A percentile compares a stretch with the other conserved stretches of the same genome.
phyloP scores from a whole-genome alignment of 1,140 invertebrate species.

The Aphelinus certus region DNA sequence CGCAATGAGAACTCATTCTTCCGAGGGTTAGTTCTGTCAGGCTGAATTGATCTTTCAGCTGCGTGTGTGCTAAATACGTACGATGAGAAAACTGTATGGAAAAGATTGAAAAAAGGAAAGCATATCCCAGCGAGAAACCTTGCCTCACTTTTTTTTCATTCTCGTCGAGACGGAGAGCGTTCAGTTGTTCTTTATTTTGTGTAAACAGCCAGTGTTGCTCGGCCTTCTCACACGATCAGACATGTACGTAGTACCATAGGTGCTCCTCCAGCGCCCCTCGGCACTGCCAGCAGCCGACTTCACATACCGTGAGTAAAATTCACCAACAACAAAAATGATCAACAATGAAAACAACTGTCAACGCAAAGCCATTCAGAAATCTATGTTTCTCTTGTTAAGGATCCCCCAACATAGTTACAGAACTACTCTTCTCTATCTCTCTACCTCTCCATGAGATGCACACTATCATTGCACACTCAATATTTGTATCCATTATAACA shows the following conservation, averaged over 20 bases:
- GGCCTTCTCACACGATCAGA: constrained; percentile 62
- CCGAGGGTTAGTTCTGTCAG: constrained; percentile 31
- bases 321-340: constrained; percentile 46
- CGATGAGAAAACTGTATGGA: constrained; percentile 20
- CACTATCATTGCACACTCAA: constrained; percentile 35
- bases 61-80: constrained; percentile 32
- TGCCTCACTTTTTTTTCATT: constrained; percentile 26
- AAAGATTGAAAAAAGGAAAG: constrained; percentile 30
- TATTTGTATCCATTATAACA: constrained; percentile 10
- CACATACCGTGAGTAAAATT: constrained; percentile 62
- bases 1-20: constrained; percentile 21
- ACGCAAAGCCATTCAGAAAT: constrained; percentile 31
- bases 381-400: constrained; percentile 35
- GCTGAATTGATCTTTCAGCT: constrained; percentile 17
- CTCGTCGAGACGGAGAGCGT: constrained; percentile 55
- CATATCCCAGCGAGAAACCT: constrained; percentile 34
- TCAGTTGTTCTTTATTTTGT: constrained; percentile 65
- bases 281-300: constrained; percentile 62
- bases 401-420: constrained; percentile 24
- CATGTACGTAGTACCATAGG: constrained; percentile 62
- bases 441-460: constrained; percentile 27
- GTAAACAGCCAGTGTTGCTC: constrained; percentile 57
- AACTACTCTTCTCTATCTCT: constrained; percentile 10
- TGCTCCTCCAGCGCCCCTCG: constrained; percentile 59
- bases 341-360: constrained; percentile 35